Conservation (phyloP, 1,140 invertebrate genomes). For the Nephotettix cincticeps region DNA sequence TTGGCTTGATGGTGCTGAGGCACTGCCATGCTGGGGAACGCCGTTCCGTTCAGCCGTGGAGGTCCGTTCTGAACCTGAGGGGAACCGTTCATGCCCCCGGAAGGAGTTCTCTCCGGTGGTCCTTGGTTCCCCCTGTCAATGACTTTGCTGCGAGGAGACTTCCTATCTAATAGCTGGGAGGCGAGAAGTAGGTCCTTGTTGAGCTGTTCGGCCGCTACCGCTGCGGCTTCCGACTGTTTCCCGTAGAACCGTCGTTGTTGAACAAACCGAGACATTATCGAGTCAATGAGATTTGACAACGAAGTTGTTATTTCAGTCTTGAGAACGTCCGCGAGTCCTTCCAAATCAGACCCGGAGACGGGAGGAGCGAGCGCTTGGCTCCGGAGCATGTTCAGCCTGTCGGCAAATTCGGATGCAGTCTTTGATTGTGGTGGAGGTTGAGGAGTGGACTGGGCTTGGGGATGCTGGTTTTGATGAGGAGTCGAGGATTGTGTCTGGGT, state of each 20-base stretch:
- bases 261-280: slow-evolving; percentile 79
- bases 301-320: slow-evolving; percentile 88
- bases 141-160: slow-evolving; percentile 77
- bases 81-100: slow-evolving; percentile 43
- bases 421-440: slow-evolving; percentile 30
- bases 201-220: slow-evolving; percentile 75
- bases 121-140: slow-evolving; percentile 60
- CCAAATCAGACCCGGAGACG: slow-evolving; percentile 72
- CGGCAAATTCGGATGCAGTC: slow-evolving; percentile 55
- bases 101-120: slow-evolving; percentile 45
- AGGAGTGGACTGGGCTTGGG: slow-evolving; percentile 33
- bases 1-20: slow-evolving; percentile 40
- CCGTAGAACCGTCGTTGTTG: slow-evolving; percentile 73
- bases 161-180: slow-evolving; percentile 76
- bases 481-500: slow-evolving; percentile 33
- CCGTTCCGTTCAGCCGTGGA: slow-evolving; percentile 54
- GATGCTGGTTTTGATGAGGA: slow-evolving; percentile 27
- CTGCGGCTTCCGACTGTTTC: slow-evolving; percentile 74
- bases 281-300: slow-evolving; percentile 82
- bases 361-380: slow-evolving; percentile 60
- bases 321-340: slow-evolving; percentile 82
- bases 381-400: slow-evolving; percentile 63
- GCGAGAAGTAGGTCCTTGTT: slow-evolving; percentile 79
- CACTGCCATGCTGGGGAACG: slow-evolving; percentile 43
- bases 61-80: slow-evolving; percentile 29